A percentile compares a stretch with the other conserved stretches of the same genome.
These are phyloP conservation scores for Artibeus jamaicensis DNA, from an alignment of 2,797 vertebrate genomes.

Conservation along the genomic window DNA sequence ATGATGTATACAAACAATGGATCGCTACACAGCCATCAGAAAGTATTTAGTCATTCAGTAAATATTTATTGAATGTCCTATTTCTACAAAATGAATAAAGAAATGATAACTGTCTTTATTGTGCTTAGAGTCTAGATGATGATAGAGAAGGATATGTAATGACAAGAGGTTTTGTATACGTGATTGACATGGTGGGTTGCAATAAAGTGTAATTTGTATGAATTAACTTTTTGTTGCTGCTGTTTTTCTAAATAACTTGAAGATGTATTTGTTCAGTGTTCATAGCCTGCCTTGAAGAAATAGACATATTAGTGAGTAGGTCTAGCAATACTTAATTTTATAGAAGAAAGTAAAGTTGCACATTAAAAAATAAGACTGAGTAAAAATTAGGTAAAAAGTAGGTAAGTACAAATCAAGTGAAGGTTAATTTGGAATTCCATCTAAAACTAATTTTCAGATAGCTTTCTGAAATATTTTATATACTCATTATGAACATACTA, in stretches of 20 bases:
- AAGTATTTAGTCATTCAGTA: not conserved
- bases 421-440: not conserved
- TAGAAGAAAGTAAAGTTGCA: conserved; percentile 3
- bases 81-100: not conserved
- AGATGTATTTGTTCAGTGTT: not conserved
- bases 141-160: not conserved
- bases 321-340: not conserved
- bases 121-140: not conserved
- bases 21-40: not conserved
- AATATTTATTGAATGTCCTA: not conserved
- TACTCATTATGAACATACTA: not conserved
- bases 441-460: not conserved
- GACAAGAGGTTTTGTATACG: not conserved
- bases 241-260: not conserved
- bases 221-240: not conserved
- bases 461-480: not conserved
- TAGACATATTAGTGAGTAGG: not conserved
- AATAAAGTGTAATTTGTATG: not conserved
- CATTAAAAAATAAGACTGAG: not conserved
- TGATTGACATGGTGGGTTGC: not conserved
- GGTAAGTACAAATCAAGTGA: not conserved
- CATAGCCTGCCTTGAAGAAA: not conserved
- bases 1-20: not conserved
- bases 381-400: not conserved
- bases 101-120: not conserved